phyloP scores from a whole-genome alignment of 1,140 invertebrate genomes.

The Venustaconcha ellipsiformis region DNA sequence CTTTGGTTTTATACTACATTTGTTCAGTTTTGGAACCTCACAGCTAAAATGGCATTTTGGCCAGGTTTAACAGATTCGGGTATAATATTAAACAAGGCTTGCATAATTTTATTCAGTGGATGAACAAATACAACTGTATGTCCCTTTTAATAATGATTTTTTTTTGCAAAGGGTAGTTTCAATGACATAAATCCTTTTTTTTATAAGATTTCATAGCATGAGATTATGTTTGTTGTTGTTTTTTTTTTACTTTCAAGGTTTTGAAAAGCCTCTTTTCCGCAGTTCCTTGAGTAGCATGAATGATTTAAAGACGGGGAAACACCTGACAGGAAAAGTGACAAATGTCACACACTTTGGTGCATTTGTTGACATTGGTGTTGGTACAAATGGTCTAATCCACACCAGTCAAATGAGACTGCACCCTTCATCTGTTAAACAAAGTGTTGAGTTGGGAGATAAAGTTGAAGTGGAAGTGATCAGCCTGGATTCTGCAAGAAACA shows the following conservation, averaged over 20 bases:
- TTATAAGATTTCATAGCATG: not conserved
- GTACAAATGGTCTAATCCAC: slow-evolving; percentile 82
- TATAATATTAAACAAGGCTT: no score
- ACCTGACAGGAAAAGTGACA: slow-evolving; percentile 71
- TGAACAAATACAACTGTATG: no score
- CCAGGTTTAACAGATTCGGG: no score
- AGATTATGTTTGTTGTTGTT: not conserved
- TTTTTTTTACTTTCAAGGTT: slow-evolving; percentile 62
- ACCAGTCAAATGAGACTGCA: slow-evolving; percentile 51
- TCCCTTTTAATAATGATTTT: no score
- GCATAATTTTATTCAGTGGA: no score
- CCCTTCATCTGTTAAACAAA: slow-evolving; percentile 48
- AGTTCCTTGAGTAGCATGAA: slow-evolving; percentile 74
- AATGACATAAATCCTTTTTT: not conserved
- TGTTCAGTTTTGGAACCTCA: no score
- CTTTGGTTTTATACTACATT: no score
- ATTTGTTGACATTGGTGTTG: slow-evolving; percentile 91
- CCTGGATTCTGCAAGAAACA: slow-evolving; percentile 71
- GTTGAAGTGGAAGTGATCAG: slow-evolving; percentile 76
- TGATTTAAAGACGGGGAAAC: slow-evolving; percentile 73
- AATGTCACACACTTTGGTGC: slow-evolving; percentile 92
- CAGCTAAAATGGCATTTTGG: no score
- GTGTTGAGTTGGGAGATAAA: slow-evolving; percentile 78
- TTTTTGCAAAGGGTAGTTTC: not conserved
- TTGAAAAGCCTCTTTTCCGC: slow-evolving; percentile 78